Evolutionary conservation across 2,113 vertebrate species (phyloP).

Genomic region (Chrysochloris asiatica): DNA sequence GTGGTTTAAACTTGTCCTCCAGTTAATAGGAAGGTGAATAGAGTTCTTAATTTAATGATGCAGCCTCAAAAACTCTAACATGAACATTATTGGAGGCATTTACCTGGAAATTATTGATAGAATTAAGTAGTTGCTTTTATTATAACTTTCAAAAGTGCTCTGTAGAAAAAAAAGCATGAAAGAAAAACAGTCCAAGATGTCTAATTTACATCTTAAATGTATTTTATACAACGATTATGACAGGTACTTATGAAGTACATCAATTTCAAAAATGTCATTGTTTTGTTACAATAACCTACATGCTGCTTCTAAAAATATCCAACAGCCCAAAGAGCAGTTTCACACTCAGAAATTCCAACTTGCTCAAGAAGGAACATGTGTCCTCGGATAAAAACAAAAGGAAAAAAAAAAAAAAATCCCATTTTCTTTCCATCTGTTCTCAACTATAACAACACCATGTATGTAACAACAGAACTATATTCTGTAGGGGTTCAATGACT

Average conservation of each 20-base stretch:
- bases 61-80: neutral
- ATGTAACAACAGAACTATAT: neutral
- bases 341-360: neutral
- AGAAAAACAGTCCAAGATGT: neutral
- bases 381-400: neutral
- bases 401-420: too few relatives aligned
- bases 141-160: neutral
- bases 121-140: neutral
- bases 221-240: constrained; percentile 13
- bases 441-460: neutral
- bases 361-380: neutral
- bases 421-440: neutral
- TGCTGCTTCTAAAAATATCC: neutral
- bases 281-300: neutral
- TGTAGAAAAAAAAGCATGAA: constrained; percentile 7
- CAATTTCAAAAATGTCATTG: neutral
- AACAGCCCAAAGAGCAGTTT: neutral
- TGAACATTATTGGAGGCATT: neutral
- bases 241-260: neutral
- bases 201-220: neutral
- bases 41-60: neutral
- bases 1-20: too few relatives aligned
- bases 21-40: neutral
- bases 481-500: neutral
- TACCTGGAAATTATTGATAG: neutral